phyloP scores from a whole-genome alignment of 2,888 invertebrate genomes.

The Lochmaea crataegi region DNA sequence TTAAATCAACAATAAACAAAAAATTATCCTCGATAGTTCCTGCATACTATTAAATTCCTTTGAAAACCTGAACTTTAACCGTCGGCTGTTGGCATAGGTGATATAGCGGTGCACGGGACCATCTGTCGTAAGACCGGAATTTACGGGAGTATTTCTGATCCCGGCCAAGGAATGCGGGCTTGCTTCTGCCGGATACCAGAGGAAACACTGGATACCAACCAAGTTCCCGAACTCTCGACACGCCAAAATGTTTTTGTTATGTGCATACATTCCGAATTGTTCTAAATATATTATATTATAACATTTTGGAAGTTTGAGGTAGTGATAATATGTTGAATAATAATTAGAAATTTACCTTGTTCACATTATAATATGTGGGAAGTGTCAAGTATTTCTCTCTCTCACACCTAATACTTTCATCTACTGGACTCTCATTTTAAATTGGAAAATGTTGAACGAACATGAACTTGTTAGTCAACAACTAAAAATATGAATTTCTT shows the following conservation, averaged over 20 bases:
- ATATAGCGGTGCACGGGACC: slow-evolving; percentile 8
- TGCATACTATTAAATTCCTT: background rate
- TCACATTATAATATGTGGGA: background rate
- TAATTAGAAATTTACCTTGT: background rate
- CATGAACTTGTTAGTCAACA: too few species aligned
- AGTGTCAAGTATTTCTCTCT: background rate
- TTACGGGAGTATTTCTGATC: slow-evolving; percentile 28
- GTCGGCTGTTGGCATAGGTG: slow-evolving; percentile 2
- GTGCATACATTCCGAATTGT: slow-evolving; percentile 16
- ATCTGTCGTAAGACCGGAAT: slow-evolving; percentile 25
- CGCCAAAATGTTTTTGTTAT: slow-evolving; percentile 38
- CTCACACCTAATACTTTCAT: too few species aligned
- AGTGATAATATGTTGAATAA: background rate
- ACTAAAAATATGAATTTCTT: too few species aligned
- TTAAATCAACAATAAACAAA: background rate
- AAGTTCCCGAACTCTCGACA: slow-evolving; percentile 37
- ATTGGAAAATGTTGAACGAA: too few species aligned
- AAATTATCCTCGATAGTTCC: background rate
- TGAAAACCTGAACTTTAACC: background rate
- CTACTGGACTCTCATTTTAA: too few species aligned
- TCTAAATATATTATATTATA: slow-evolving; percentile 14
- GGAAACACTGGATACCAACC: slow-evolving; percentile 39
- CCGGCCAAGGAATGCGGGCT: slow-evolving; percentile 31
- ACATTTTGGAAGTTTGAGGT: background rate
- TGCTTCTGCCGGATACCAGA: slow-evolving; percentile 37